Percentiles rank a stretch among this genome's conserved stretches.
These are phyloP conservation scores for Unio pictorum DNA, from an alignment of 2,888 invertebrate genomes.

Conservation along the genomic window DNA sequence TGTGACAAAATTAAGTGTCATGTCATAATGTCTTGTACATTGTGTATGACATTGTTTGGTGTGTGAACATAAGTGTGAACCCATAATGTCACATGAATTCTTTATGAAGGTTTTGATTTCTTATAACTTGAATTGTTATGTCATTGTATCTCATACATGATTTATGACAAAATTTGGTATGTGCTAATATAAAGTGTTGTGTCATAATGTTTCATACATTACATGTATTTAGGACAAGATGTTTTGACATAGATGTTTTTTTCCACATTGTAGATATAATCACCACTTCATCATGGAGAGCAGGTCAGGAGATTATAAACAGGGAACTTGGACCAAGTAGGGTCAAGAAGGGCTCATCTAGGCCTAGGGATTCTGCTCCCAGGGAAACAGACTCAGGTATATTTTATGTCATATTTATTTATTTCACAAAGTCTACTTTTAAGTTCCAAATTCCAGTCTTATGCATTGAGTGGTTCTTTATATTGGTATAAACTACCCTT, in stretches of 20 bases:
- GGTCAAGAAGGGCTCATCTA: slow-evolving; percentile 10
- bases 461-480: too few species aligned
- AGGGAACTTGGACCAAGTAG: slow-evolving; percentile 52
- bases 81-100: too few species aligned
- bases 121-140: too few species aligned
- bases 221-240: neutral
- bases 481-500: too few species aligned
- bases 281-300: slow-evolving; percentile 63
- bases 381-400: neutral
- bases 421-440: too few species aligned
- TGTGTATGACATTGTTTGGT: neutral
- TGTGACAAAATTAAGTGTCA: too few species aligned
- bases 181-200: too few species aligned
- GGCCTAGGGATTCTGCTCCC: neutral
- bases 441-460: too few species aligned
- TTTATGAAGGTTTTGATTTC: too few species aligned
- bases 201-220: too few species aligned
- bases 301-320: slow-evolving; percentile 56
- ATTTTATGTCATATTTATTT: neutral
- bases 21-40: too few species aligned
- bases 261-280: slow-evolving; percentile 51
- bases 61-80: neutral
- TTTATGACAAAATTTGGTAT: neutral
- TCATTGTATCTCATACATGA: neutral
- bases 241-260: neutral